Evolutionary conservation across 2,113 vertebrate species (phyloP), one percentile per base, ranked within the genome.

Genomic region (Chionis minor): DNA sequence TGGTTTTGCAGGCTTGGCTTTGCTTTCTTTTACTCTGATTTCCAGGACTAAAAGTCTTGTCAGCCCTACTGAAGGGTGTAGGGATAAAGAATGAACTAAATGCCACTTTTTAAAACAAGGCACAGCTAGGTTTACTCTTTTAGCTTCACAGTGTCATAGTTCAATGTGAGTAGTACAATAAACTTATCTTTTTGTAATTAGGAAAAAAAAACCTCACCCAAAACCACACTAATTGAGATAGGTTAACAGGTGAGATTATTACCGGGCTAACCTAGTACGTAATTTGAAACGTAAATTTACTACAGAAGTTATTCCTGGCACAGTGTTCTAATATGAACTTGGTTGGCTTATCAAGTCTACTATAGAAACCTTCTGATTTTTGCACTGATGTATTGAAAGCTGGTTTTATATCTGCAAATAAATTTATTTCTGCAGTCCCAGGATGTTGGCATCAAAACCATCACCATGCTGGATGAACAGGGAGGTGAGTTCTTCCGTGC

Each of bases 381-480:
- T 86, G 55, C 16, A 26, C 6, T 92, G 32, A 10, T 58, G 3
- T 78, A 27, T 22, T 54, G 67, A 86, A 58, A 35, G 63, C 24
- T 90, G 8, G 0, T 40, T 86, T 86, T 87, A 49, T 47, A 59
- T 72, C 44, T 94, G 61, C 24, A 67, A 72, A 30, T 84, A 28
- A 40, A 78, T 55, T 45, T 87, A 22, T 95, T 82, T 84, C 96
- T 97, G 98, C 98, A 99, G 99, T 98, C 98, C 73, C 98, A 97
- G 79, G 98, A 99, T 97, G 98, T 99, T 1, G 99, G 99, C 24
- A 94, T 97, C 91, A 99, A 99, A 97, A 99, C 99, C 49, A 97
- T 99, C 58, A 98, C 97, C 69, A 99, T 99, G 99, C 96, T 99
- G 97, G 99, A 99, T 96, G 98, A 99, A 81, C 99, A 99, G 97